Conservation (phyloP, 2,113 vertebrate species). For the Nycticryphes semicollaris region DNA sequence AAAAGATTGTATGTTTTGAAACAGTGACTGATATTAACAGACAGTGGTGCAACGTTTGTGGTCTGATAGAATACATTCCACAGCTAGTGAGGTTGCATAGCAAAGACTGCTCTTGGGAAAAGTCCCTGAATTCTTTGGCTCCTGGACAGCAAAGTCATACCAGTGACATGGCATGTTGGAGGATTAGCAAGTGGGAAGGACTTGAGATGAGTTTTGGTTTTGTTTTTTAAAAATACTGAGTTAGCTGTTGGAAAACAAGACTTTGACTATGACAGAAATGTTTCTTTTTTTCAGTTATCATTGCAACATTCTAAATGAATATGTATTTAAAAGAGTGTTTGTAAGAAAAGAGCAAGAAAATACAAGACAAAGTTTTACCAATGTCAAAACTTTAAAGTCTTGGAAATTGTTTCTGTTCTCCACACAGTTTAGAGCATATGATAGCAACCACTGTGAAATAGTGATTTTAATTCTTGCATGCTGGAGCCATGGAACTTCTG, state of each 20-base stretch:
- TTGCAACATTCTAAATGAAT: neutral
- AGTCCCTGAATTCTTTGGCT: conserved; percentile 60
- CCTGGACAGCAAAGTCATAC: conserved; percentile 53
- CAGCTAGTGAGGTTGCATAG: conserved; percentile 28
- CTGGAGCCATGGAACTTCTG: neutral
- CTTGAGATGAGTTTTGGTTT: neutral
- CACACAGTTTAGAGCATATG: neutral
- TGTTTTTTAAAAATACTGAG: neutral
- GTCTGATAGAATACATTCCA: conserved; percentile 61
- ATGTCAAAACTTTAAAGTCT: neutral
- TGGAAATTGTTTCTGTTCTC: neutral
- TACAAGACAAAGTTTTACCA: neutral
- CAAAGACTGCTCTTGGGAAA: conserved; percentile 55
- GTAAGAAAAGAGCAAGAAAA: neutral
- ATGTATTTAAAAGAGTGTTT: neutral
- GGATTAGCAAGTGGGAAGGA: neutral
- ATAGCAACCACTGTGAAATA: neutral
- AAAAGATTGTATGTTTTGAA: neutral
- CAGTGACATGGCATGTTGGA: conserved; percentile 45
- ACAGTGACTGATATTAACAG: conserved; percentile 20
- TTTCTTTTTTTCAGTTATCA: neutral
- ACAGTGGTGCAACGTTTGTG: conserved; percentile 24
- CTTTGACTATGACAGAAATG: neutral
- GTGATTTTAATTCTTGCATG: neutral
- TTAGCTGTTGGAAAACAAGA: neutral